Evolutionary conservation across 2,888 invertebrate species (phyloP), one percentile per base, ranked within the genome.

Genomic region (Drosophila anomalata): DNA sequence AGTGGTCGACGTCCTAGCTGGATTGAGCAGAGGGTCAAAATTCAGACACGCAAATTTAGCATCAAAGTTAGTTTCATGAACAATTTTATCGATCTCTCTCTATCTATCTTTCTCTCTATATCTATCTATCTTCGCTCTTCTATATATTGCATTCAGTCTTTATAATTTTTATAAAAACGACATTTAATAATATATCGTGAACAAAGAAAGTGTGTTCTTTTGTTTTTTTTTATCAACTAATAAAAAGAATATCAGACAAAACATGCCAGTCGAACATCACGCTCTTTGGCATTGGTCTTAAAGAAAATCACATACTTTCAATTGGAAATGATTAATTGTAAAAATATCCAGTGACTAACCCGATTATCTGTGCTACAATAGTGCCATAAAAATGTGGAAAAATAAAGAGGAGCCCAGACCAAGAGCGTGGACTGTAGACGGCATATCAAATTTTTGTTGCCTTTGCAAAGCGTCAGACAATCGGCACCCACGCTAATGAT

Each of bases 21-120:
- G 91, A 91, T 91, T 91, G 91, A 91, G 89, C 91, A 91, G 91
- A 91, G 91, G 91, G 91, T 91, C 91, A 91, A 91, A 91, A 91
- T 91, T 90, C 91, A 91, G 90, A 91, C 91, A 90, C 90, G 91
- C 91, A 91, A 91, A 91, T 91, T 91, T 91, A 91, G 91, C 91
- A 91, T 91, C 91, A 91, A 91, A 91, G 91, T 91, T 91, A 91
- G 91, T 91, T 89, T 91, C 90, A 90, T 87, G 75, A 80, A 79
- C 77, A 81, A 86, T 80, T 86, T 86, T 83, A 84, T 81, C 76
- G 87, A 63, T 57, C 53, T 74, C 59, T 73, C 48, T 73, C 55
- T 68, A 56, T 59, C 55, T 70, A 46, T 73, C 60, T 73, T 24
- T 65, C 69, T 70, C 46, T 78, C 52, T 80, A 60, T 70, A 52